Base-by-base conservation (phyloP, 2,113 vertebrate genomes). In the Parus major region DNA sequence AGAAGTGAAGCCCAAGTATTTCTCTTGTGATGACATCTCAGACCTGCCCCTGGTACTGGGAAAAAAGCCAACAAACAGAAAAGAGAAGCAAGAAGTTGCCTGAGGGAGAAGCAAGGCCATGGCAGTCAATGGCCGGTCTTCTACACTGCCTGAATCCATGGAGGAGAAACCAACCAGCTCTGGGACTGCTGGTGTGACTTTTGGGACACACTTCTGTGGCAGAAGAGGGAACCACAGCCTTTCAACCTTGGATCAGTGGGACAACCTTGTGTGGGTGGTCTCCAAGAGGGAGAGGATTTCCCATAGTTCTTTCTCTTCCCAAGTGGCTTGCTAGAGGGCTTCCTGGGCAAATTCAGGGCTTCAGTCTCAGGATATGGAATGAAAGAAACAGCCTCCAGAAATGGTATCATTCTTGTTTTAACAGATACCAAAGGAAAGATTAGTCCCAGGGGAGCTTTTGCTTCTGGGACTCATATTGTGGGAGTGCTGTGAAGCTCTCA, bases 251-350 rank as follows among this genome's bases (percentile, higher is more conserved):
- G 11, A 75, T n/a, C n/a, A 68, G 10, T 46, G 39, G 16, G 25
- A 11, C 10, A 63, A 23, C 12, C 49, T 78, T 57, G 18, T 60
- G 61, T 4, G 5, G 9, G 41, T 47, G 47, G 22, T 66, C 15
- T 86, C 29, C 0, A 44, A 71, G 64, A 47, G 5, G 39, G 25
- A 73, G 19, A 64, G 21, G 18, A 47, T 92, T 86, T 63, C 33
- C 5, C 42, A 77, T 14, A 46, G 7, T 33, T n/a, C 15, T 24
- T 27, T 72, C 9, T 53, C 27, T 66, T 22, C 25, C 13, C 5
- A 36, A 1, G 3, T 52, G 83, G n/a, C 22, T 78, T 11, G 0
- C 4, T 2, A 4, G 10, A 65, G 17, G 16, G 8, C 5, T 44
- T 25, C 15, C 2, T 7, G 33, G 9, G 11, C 0, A 3, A 77